Evolutionary conservation across 2,797 vertebrate species (phyloP), one percentile per base, ranked within the genome.

Genomic region (Halcyon chelicuti): DNA sequence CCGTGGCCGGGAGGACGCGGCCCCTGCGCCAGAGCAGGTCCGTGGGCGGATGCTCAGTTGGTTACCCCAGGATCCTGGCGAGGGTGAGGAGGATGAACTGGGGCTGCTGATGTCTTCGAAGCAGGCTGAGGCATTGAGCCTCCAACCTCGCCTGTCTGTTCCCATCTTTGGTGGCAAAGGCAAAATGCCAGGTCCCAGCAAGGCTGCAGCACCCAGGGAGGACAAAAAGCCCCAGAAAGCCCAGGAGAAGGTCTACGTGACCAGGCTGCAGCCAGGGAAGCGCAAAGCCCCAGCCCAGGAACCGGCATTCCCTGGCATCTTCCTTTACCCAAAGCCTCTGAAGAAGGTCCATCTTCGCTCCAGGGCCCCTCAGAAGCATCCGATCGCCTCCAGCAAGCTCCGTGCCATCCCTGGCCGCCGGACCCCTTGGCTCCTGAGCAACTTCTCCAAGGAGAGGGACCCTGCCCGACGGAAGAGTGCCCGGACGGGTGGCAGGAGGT

Each of bases 181-280:
- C 66, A 99, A 98, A 71, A 98, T 94, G 0, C 80, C 6, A 1
- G 81, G 44, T 58, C 87, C 72, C 14, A 84, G 89, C 70, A 29
- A 65, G 7, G 10, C 39, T 1, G 55, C 47, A 1, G 47, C 16
- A 2, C 47, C 92, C 25, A 87, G 83, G 2, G 88, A 82, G 54
- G 95, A 92, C 62, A 92, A 31, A 19, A 92, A 92, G 61, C 40
- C 94, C 23, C 94, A 5, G 88, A 98, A 96, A 89, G 96, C 97
- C 58, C 98, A 98, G 80, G 99, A 98, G 79, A 99, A 99, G 95
- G 99, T 99, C 90, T 99, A 99, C 0, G 98, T 99, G 94, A 99
- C 99, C 2, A 98, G 99, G 26, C 98, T 98, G 47, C 97, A 98
- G 29, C 98, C 98, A 0, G 92, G 98, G 33, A 98, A 97, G 39